A percentile compares a stretch with the other conserved stretches of the same genome.
phyloP scores from a whole-genome alignment of 2,113 vertebrate genomes.

The Cyprinodon variegatus region DNA sequence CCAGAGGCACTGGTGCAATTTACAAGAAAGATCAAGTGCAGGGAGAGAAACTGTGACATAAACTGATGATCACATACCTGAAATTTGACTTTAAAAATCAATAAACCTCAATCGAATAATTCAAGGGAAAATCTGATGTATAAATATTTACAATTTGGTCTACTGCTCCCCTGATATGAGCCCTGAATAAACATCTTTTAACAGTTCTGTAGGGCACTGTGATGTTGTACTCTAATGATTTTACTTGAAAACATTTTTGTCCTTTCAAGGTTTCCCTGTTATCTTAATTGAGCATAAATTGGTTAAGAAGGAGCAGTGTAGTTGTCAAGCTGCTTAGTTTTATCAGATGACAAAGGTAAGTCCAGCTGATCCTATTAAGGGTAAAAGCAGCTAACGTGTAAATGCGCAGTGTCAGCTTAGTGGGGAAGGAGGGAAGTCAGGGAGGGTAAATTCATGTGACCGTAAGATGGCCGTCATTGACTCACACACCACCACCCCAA shows the following conservation, averaged over 20 bases:
- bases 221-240: background rate
- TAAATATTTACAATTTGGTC: background rate
- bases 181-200: constrained; percentile 9
- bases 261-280: constrained; percentile 85
- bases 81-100: background rate
- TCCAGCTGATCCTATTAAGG: constrained; percentile 89
- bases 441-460: constrained; percentile 41
- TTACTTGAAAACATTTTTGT: constrained; percentile 79
- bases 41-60: background rate
- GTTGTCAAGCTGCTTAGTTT: constrained; percentile 88
- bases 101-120: background rate
- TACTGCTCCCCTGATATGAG: background rate
- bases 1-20: background rate
- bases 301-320: constrained; percentile 86
- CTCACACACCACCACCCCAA: background rate
- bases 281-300: constrained; percentile 88
- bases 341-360: constrained; percentile 90
- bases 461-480: background rate
- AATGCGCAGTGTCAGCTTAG: constrained; percentile 89
- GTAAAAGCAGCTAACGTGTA: constrained; percentile 86
- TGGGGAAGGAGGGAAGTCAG: constrained; percentile 4
- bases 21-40: background rate
- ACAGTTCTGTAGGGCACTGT: constrained; percentile 14
- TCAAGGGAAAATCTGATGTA: background rate
- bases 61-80: background rate